phyloP scores from a whole-genome alignment of 2,113 vertebrate genomes.

The Labeo catla region DNA sequence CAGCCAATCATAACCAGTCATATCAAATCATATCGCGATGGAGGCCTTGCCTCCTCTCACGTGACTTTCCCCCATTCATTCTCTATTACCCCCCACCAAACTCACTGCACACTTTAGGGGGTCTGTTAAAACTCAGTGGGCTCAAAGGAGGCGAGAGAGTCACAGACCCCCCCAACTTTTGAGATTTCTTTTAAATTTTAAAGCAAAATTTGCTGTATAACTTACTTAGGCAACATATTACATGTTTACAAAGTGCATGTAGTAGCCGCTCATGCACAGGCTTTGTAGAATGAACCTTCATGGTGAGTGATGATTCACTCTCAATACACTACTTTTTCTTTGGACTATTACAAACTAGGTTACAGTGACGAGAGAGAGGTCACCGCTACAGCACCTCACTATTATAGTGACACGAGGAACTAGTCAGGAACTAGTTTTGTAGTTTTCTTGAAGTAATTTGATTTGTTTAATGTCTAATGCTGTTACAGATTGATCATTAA shows the following conservation, averaged over 20 bases:
- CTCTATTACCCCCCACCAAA: too few relatives aligned
- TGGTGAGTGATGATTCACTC: background rate
- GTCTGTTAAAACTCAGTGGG: too few relatives aligned
- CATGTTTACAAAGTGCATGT: background rate
- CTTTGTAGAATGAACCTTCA: background rate
- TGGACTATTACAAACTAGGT: background rate
- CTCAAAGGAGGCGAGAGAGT: too few relatives aligned
- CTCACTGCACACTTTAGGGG: too few relatives aligned
- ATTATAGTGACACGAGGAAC: background rate
- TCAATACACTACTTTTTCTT: background rate
- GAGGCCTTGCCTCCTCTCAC: too few relatives aligned
- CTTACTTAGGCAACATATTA: background rate
- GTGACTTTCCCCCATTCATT: too few relatives aligned
- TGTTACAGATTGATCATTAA: background rate
- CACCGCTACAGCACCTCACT: background rate
- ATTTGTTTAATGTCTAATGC: constrained; percentile 15
- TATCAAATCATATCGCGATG: too few relatives aligned
- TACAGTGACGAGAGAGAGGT: background rate
- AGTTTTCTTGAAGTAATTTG: constrained; percentile 5
- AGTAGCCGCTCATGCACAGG: background rate
- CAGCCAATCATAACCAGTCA: too few relatives aligned
- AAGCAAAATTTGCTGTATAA: background rate
- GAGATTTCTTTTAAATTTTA: background rate
- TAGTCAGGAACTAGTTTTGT: background rate
- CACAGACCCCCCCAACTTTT: background rate